Percentiles rank a stretch among this genome's conserved stretches.
Evolutionary conservation across 2,113 vertebrate genomes (phyloP).

Genomic region (Lamprotornis superbus): DNA sequence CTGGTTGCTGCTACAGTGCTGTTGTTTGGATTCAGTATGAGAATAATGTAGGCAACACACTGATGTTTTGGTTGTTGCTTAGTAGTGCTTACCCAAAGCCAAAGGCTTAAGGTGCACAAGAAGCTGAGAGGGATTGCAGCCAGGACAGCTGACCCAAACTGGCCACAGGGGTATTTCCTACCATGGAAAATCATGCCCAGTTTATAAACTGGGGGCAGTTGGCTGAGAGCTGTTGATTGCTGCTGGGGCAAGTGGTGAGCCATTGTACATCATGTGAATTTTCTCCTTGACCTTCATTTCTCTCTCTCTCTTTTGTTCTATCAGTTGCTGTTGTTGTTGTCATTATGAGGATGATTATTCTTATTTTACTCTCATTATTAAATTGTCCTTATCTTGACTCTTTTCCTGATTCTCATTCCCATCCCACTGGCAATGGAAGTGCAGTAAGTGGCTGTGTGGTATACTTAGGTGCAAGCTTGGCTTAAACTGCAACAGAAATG

Average conservation of each 20-base stretch:
- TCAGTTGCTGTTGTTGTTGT: neutral
- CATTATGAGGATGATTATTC: neutral
- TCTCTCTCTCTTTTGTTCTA: neutral
- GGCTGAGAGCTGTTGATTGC: neutral
- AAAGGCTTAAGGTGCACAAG: neutral
- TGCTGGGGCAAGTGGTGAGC: neutral
- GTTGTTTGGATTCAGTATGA: neutral
- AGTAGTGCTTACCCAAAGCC: neutral
- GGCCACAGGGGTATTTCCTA: neutral
- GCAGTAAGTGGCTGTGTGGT: neutral
- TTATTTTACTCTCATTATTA: neutral
- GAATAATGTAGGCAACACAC: neutral
- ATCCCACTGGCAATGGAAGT: neutral
- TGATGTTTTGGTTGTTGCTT: neutral
- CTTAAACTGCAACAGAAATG: neutral
- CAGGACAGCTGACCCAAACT: neutral
- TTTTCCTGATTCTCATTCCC: neutral
- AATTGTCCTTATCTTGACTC: neutral
- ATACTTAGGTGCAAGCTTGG: neutral
- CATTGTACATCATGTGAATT: neutral
- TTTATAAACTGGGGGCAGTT: neutral
- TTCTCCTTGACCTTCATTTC: neutral
- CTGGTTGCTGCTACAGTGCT: neutral
- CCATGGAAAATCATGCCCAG: neutral
- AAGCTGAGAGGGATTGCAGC: neutral